These are phyloP conservation scores for Serripes groenlandicus DNA, from an alignment of 2,888 invertebrate species.

Conservation along the genomic window DNA sequence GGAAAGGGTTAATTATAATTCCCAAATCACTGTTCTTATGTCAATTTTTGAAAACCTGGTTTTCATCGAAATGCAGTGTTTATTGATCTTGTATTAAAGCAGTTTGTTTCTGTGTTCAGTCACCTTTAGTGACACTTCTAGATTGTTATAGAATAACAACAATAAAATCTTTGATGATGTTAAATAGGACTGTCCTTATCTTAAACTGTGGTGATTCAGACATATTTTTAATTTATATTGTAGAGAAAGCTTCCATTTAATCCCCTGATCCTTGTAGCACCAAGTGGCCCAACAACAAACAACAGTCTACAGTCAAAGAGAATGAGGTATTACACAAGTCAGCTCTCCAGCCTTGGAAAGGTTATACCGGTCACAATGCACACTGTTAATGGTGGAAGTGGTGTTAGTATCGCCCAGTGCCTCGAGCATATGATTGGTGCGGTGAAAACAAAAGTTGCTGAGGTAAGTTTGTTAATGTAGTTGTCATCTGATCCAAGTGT, in stretches of 20 bases:
- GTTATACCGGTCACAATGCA: constrained; percentile 89
- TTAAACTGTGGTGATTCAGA: too few relatives aligned
- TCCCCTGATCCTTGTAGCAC: constrained; percentile 85
- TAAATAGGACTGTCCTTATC: too few relatives aligned
- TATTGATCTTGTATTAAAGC: too few relatives aligned
- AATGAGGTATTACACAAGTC: constrained; percentile 91
- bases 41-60: too few relatives aligned
- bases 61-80: too few relatives aligned
- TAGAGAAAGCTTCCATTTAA: constrained; percentile 91
- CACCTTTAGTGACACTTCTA: too few relatives aligned
- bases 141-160: too few relatives aligned
- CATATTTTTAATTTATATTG: constrained; percentile 33
- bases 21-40: too few relatives aligned
- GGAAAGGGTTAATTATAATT: too few relatives aligned
- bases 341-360: constrained; percentile 90
- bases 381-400: constrained; percentile 86
- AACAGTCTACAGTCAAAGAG: constrained; percentile 86
- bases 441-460: constrained; percentile 91
- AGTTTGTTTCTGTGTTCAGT: too few relatives aligned
- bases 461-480: constrained; percentile 87
- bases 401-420: constrained; percentile 83
- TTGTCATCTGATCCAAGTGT: too few relatives aligned
- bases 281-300: constrained; percentile 84
- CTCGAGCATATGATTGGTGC: constrained; percentile 87
- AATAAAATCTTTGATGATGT: too few relatives aligned